Evolutionary conservation across 1,140 invertebrate genomes (phyloP), one percentile per base, ranked within the genome.

Genomic region (Mylabris phalerata): DNA sequence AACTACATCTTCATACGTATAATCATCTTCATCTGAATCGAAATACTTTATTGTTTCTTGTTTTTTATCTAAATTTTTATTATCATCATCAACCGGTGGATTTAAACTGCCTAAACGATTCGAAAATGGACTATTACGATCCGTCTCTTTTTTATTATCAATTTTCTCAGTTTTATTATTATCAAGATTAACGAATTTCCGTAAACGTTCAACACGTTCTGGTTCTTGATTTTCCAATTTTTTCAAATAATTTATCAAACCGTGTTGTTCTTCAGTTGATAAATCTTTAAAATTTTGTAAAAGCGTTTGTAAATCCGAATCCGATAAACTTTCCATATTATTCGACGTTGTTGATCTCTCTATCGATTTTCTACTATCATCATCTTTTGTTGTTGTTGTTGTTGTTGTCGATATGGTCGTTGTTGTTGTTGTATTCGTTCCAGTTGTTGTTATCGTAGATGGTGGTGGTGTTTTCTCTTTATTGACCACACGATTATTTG

Each of bases 221-320:
- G 87, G 85, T 67, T 89, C 84, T 9, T 79, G 80, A 0, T 80
- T 79, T 71, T 90, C 88, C 38, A 90, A 67, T 66, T 89, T 89
- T 65, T 88, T 89, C 42, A 92, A 67, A 66, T 89, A 89, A 3
- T 82, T 82, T 4, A 91, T 90, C 0, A 92, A 74, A 57, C 84
- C 84, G 55, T 89, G 84, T 62, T 92, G 89, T 67, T 91, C 88
- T 49, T 89, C 85, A 2, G 80, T 81, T 0, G 82, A 84, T 1
- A 92, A 70, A 64, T 89, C 84, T 70, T 85, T 85, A 62, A 91
- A 91, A 69, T 89, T 90, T 67, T 89, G 86, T 32, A 92, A 70
- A 0, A 90, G 69, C 0, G 84, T 82, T 62, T 89, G 85, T 13
- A 91, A 69, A 63, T 91, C 88, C 0, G 82, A 81, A 67, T 90